Conservation (phyloP, 1,140 invertebrate genomes). For the Drosophila funebris region DNA sequence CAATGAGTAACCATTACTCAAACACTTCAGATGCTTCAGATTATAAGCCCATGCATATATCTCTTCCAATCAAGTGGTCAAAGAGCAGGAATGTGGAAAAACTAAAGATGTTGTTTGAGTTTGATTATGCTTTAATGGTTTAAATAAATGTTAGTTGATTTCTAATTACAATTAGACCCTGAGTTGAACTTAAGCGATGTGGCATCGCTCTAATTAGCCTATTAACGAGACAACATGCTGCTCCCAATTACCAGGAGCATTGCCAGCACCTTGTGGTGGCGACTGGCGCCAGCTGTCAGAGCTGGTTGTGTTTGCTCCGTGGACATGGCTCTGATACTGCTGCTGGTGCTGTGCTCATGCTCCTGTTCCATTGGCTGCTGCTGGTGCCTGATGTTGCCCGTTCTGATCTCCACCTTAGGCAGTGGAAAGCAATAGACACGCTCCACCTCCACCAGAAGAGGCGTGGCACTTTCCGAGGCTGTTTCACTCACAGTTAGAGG, state of each 20-base stretch:
- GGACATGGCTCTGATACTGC: background rate
- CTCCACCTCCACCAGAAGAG: slow-evolving; percentile 66
- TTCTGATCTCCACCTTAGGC: slow-evolving; percentile 65
- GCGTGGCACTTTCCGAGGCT: slow-evolving; percentile 39
- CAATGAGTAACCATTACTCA: no score
- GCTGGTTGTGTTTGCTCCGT: slow-evolving; percentile 6
- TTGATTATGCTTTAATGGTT: slow-evolving; percentile 48
- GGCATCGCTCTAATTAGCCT: slow-evolving; percentile 21
- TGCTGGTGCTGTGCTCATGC: slow-evolving; percentile 18
- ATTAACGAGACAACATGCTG: slow-evolving; percentile 1
- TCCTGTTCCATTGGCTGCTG: slow-evolving; percentile 23
- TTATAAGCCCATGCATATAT: no score
- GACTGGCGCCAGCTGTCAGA: background rate
- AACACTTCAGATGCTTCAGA: no score
- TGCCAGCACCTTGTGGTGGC: background rate
- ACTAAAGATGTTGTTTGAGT: background rate
- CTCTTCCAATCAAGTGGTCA: no score
- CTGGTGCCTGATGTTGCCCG: slow-evolving; percentile 39
- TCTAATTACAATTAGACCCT: slow-evolving; percentile 54
- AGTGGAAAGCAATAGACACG: slow-evolving; percentile 76
- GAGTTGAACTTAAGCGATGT: slow-evolving; percentile 53
- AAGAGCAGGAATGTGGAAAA: background rate
- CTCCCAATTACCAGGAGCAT: slow-evolving; percentile 13
- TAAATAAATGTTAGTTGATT: slow-evolving; percentile 33
- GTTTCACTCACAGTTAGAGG: slow-evolving; percentile 67